Evolutionary conservation across 2,797 vertebrate genomes (phyloP).

Genomic region (Melanotaenia nigrans): DNA sequence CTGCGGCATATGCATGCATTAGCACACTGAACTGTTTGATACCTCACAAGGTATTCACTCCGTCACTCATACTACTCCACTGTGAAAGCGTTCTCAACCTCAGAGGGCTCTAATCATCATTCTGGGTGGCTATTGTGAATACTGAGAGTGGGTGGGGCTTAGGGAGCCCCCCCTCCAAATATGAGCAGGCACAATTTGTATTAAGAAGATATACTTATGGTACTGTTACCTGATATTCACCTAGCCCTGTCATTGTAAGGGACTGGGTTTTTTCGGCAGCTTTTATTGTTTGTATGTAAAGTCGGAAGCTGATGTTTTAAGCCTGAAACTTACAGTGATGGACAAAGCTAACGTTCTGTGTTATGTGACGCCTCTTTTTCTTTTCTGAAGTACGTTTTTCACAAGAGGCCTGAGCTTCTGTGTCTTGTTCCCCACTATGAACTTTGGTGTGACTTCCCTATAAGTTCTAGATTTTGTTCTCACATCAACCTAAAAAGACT

Average conservation of each 20-base stretch:
- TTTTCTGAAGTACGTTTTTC: constrained; percentile 61
- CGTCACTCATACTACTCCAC: constrained; percentile 69
- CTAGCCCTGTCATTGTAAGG: constrained; percentile 28
- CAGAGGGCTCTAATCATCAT: constrained; percentile 48
- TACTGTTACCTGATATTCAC: constrained; percentile 56
- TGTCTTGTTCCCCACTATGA: constrained; percentile 28
- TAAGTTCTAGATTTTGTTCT: constrained; percentile 56
- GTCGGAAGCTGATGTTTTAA: constrained; percentile 20
- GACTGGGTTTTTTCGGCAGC: constrained; percentile 73
- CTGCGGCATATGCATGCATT: constrained; percentile 62
- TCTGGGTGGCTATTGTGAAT: constrained; percentile 31
- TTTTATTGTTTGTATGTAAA: constrained; percentile 52
- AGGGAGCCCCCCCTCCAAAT: constrained; percentile 7
- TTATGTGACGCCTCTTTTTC: constrained; percentile 35
- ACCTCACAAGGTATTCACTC: constrained; percentile 58
- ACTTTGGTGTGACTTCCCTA: constrained; percentile 33
- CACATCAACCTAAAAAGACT: constrained; percentile 13
- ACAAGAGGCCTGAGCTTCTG: constrained; percentile 25
- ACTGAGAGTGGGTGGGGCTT: background rate
- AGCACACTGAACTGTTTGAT: constrained; percentile 60
- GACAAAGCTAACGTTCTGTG: constrained; percentile 41
- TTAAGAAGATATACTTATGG: constrained; percentile 43
- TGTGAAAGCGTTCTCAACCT: constrained; percentile 69
- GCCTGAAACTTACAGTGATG: constrained; percentile 22
- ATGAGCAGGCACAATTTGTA: constrained; percentile 59